These are phyloP conservation scores for Euleptes europaea DNA, from an alignment of 2,113 vertebrate genomes.

Conservation along the genomic window DNA sequence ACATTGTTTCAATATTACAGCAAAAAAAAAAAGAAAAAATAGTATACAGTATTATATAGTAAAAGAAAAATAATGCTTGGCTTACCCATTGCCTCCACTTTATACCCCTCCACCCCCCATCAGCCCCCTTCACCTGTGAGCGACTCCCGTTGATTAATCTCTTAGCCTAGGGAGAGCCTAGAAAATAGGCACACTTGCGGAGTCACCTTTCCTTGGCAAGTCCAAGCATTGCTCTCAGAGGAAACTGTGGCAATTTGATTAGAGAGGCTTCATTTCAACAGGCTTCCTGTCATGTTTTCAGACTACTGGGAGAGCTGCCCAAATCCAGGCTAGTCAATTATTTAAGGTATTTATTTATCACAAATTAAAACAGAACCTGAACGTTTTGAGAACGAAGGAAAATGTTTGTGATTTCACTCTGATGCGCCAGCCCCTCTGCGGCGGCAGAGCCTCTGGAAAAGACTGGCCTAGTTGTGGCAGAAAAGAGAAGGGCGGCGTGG, in stretches of 20 bases:
- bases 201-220: not conserved
- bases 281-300: not conserved
- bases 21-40: too few species aligned
- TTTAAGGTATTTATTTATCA: not conserved
- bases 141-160: too few species aligned
- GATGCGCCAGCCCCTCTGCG: not conserved
- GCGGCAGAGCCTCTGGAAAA: not conserved
- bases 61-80: too few species aligned
- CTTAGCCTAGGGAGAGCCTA: too few species aligned
- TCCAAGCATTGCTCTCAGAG: not conserved
- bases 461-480: too few species aligned
- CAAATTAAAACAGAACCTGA: not conserved
- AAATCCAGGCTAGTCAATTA: fast-evolving
- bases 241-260: fast-evolving
- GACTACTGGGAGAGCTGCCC: not conserved
- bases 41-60: too few species aligned
- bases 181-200: too few species aligned
- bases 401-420: not conserved
- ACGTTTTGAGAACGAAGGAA: not conserved
- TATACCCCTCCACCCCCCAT: too few species aligned
- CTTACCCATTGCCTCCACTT: too few species aligned
- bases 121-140: too few species aligned
- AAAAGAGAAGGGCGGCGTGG: not conserved
- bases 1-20: too few species aligned
- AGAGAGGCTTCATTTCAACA: not conserved